A percentile compares a stretch with the other conserved stretches of the same genome.
Evolutionary conservation across 1,140 invertebrate genomes (phyloP).

Genomic region (Scaptomyza graminum): DNA sequence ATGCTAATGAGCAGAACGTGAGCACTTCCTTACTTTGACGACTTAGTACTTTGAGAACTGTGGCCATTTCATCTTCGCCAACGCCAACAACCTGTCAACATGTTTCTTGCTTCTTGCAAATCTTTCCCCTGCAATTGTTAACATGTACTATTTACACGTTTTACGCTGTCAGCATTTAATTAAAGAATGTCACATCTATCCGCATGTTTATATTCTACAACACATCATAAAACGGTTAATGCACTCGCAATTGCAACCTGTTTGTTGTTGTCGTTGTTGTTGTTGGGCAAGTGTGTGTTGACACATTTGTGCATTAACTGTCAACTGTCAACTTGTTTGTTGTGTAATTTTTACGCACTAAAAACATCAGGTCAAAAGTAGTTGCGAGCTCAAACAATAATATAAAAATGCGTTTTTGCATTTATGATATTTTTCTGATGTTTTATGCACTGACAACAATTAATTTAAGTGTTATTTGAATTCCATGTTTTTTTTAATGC

Average conservation of each 20-base stretch:
- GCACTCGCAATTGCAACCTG: conserved; percentile 57
- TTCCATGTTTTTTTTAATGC: conserved; percentile 21
- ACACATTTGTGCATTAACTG: conserved; percentile 65
- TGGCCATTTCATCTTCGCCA: conserved; percentile 13
- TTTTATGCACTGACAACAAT: conserved; percentile 43
- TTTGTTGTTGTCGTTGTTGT: conserved; percentile 23
- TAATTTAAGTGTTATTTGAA: conserved; percentile 28
- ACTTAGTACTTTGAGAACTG: conserved; percentile 18
- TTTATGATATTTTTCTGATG: conserved; percentile 44
- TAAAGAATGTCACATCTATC: conserved; percentile 42
- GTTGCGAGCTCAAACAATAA: conserved; percentile 35
- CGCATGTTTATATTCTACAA: conserved; percentile 6
- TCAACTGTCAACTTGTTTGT: conserved; percentile 36
- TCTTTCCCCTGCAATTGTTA: conserved; percentile 8
- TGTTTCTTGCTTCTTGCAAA: conserved; percentile 4
- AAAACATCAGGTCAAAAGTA: conserved; percentile 15
- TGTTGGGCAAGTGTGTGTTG: conserved; percentile 51
- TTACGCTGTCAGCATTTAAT: conserved; percentile 55
- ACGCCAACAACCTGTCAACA: conserved; percentile 4
- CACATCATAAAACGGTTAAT: conserved; percentile 54
- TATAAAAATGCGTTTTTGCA: conserved; percentile 19
- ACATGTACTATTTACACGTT: conserved; percentile 13
- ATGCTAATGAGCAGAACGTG: conserved; percentile 68
- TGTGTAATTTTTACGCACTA: conserved; percentile 24
- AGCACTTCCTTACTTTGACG: conserved; percentile 41